Conservation (phyloP, 2,888 invertebrate species). For the Pterostichus niger region DNA sequence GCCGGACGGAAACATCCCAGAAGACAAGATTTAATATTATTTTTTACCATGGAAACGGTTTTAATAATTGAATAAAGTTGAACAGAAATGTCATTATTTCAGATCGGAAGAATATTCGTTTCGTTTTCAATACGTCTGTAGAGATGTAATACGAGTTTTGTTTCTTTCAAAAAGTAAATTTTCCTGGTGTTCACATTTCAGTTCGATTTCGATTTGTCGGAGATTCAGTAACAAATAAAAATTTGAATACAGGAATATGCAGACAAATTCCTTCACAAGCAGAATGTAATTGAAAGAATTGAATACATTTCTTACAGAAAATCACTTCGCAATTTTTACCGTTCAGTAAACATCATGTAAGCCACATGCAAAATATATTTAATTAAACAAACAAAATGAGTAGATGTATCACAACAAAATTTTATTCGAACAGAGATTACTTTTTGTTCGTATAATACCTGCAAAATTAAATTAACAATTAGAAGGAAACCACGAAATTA, state of each 20-base stretch:
- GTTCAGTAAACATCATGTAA: not conserved
- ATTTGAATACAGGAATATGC: conserved; percentile 42
- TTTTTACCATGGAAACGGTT: conserved; percentile 41
- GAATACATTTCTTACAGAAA: not conserved
- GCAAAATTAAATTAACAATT: too few relatives aligned
- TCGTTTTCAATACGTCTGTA: conserved; percentile 3
- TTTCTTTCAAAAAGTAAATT: conserved; percentile 9
- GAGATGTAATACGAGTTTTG: not conserved
- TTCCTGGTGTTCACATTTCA: not conserved
- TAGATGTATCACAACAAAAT: too few relatives aligned
- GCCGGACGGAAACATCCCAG: not conserved
- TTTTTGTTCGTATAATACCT: too few relatives aligned
- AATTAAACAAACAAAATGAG: too few relatives aligned
- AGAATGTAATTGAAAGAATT: conserved; percentile 29
- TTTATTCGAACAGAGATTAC: too few relatives aligned
- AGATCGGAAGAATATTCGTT: conserved; percentile 17
- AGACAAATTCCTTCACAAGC: conserved; percentile 26
- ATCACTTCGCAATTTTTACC: conserved; percentile 7
- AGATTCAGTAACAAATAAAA: conserved; percentile 36
- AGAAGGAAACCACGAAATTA: too few relatives aligned
- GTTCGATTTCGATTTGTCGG: conserved; percentile 31
- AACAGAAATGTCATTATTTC: conserved; percentile 49
- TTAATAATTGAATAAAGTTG: conserved; percentile 50
- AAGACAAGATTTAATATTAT: conserved; percentile 30
- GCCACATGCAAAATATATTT: too few relatives aligned